Conservation (phyloP, 2,888 invertebrate genomes). For the Conops quadrifasciatus region DNA sequence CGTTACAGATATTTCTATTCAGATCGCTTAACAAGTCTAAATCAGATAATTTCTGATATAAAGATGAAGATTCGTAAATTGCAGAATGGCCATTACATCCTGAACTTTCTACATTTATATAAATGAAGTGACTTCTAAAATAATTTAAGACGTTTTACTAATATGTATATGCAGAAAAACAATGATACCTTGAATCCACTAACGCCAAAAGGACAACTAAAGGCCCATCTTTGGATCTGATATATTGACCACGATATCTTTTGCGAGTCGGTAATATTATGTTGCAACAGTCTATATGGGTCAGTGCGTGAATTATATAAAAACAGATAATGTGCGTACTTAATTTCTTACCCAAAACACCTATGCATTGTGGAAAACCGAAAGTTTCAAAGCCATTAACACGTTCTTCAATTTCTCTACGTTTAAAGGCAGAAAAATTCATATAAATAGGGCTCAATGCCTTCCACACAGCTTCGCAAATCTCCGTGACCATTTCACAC, state of each 20-base stretch:
- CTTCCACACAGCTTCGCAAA: conserved; percentile 14
- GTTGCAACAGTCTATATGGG: not conserved
- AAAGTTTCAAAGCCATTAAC: conserved; percentile 28
- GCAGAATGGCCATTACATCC: conserved; percentile 6
- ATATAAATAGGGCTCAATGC: conserved; percentile 4
- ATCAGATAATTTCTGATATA: not conserved
- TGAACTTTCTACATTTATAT: not conserved
- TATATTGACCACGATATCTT: not conserved
- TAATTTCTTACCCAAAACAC: conserved; percentile 25
- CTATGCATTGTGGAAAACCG: conserved; percentile 38
- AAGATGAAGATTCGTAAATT: conserved; percentile 22
- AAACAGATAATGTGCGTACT: not conserved
- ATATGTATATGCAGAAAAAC: too few relatives aligned
- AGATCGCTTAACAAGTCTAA: not conserved
- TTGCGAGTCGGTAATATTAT: not conserved
- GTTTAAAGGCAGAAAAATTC: conserved; percentile 12
- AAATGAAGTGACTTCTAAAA: conserved; percentile 13
- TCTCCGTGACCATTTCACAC: conserved; percentile 31
- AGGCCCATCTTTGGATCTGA: not conserved
- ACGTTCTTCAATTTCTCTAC: conserved; percentile 12
- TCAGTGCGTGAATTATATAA: not conserved
- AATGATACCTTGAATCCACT: not conserved
- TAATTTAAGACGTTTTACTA: not conserved
- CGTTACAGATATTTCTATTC: not conserved
- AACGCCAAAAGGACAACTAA: conserved; percentile 4